Percentiles rank a stretch among this genome's conserved stretches.
phyloP scores from a whole-genome alignment of 1,140 invertebrate species.

The Holcopasites calliopsidis region DNA sequence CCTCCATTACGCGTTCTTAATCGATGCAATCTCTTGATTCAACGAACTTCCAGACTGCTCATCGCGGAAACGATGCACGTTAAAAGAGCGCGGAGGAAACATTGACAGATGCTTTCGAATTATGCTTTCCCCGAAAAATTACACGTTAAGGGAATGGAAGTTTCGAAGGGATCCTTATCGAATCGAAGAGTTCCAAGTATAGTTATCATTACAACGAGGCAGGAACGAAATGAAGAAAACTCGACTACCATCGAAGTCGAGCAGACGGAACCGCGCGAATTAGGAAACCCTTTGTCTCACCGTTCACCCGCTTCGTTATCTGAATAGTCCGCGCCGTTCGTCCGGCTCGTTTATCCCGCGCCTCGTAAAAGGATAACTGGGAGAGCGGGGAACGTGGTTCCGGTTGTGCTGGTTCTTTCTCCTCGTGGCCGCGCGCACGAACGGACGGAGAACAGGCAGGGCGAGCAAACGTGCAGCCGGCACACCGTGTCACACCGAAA shows the following conservation, averaged over 20 bases:
- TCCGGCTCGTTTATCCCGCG: conserved; percentile 51
- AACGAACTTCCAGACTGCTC: background rate
- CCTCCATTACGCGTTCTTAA: background rate
- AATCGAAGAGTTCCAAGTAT: too few relatives aligned
- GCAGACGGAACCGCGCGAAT: conserved; percentile 6
- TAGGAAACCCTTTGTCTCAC: conserved; percentile 25
- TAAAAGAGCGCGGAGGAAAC: too few relatives aligned
- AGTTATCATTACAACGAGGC: too few relatives aligned
- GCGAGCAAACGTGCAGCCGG: conserved; percentile 18
- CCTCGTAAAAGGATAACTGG: conserved; percentile 26
- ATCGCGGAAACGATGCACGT: too few relatives aligned
- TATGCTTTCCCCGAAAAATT: too few relatives aligned
- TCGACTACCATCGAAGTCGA: background rate
- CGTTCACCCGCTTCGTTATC: conserved; percentile 34
- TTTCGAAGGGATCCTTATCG: too few relatives aligned
- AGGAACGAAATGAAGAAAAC: background rate
- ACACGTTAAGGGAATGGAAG: too few relatives aligned
- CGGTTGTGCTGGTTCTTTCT: conserved; percentile 46
- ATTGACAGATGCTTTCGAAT: background rate
- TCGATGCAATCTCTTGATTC: background rate
- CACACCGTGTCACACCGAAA: conserved; percentile 62
- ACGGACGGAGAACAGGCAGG: background rate
- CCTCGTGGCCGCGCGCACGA: conserved; percentile 16
- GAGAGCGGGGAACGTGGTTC: conserved; percentile 53
- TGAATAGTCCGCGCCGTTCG: conserved; percentile 11